Percentiles rank a stretch among this genome's conserved stretches.
These are phyloP conservation scores for Halictus ligatus DNA, from an alignment of 2,888 invertebrate genomes.

Conservation along the genomic window DNA sequence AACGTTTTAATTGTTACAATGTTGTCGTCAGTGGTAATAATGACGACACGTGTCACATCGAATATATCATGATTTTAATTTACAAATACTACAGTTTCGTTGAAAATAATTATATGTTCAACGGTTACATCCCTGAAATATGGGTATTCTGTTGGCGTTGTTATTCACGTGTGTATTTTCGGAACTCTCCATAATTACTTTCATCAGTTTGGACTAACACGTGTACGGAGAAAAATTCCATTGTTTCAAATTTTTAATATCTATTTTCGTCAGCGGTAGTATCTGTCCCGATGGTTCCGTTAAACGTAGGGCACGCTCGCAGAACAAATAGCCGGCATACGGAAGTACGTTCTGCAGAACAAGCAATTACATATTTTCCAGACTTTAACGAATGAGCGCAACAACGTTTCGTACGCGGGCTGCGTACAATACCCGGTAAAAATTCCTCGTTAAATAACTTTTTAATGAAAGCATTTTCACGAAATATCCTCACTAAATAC, in stretches of 20 bases:
- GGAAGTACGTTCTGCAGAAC: conserved; percentile 9
- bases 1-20: background rate
- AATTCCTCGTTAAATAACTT: conserved; percentile 36
- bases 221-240: background rate
- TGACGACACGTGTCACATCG: no score
- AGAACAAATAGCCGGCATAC: background rate
- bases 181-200: background rate
- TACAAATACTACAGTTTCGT: no score
- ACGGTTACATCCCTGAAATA: background rate
- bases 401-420: conserved; percentile 11
- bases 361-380: conserved; percentile 35
- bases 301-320: background rate
- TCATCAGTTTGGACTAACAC: background rate
- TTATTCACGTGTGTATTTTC: background rate
- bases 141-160: background rate
- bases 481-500: background rate
- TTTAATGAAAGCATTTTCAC: conserved; percentile 31
- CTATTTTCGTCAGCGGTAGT: background rate
- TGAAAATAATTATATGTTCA: background rate
- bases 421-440: background rate
- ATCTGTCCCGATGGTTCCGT: background rate
- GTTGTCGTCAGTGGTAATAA: background rate
- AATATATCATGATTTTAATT: background rate
- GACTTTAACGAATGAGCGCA: conserved; percentile 14
- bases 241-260: conserved; percentile 23